Evolutionary conservation across 2,888 invertebrate species (phyloP), one percentile per base, ranked within the genome.

Genomic region (Belgica antarctica): DNA sequence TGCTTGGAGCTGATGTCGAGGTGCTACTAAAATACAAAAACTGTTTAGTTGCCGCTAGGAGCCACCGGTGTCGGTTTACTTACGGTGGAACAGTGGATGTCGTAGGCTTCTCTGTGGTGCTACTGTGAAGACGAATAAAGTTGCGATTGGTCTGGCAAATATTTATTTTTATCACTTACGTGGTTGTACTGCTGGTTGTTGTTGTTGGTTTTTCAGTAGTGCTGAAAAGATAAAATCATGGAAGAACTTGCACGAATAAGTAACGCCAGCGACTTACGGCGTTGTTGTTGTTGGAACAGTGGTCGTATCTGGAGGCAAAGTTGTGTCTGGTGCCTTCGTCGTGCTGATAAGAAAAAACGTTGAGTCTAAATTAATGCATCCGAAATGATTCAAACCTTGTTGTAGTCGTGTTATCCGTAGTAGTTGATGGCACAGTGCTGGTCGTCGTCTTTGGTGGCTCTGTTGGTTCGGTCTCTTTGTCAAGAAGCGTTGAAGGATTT

Each of bases 201-300:
- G 62, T 62, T 25, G 62, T 3, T 12, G 57, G 57, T 12, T 10
- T 19, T 15, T 57, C 57, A 3, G 22, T 41, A 36, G 28, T 34
- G 2, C 41, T 41, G 10, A 41, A 41, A n/a, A n/a, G n/a, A 41
- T 41, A n/a, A 2, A 41, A 41, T 5, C 3, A 41, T 5, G 10
- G 12, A n/a, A 10, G 3, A 41, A n/a, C 10, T n/a, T 41, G n/a
- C n/a, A n/a, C 10, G 8, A 24, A 36, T 63, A 41, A 63, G 3
- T 65, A 41, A 46, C 15, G 5, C 27, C 8, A 22, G 17, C n/a
- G 1, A 36, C 47, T 65, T 65, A 65, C 65, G 47, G 5, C 12
- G 65, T 19, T 25, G 63, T 63, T 8, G 36, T 63, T 24, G 41
- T 19, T 15, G 66, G 25, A 27, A 15, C 15, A 1, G 66, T 19